Evolutionary conservation across 2,797 vertebrate species (phyloP).

Genomic region (Heliangelus exortis): DNA sequence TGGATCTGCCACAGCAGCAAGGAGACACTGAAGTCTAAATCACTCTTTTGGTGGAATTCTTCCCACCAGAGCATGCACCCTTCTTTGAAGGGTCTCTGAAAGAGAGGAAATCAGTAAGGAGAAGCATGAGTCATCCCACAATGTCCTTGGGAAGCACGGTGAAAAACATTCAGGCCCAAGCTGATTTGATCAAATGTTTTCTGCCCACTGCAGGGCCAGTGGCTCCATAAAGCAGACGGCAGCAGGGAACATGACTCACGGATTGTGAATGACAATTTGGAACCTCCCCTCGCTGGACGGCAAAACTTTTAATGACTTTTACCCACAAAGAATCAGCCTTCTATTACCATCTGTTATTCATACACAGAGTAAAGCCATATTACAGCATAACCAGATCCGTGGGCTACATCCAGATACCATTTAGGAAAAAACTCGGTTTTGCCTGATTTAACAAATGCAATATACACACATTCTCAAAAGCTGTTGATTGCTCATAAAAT

Average conservation of each 20-base stretch:
- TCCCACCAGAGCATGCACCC: not conserved
- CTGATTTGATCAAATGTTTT: conserved; percentile 13
- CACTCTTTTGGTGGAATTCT: not conserved
- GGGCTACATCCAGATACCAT: not conserved
- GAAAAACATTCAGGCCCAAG: not conserved
- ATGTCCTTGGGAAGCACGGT: not conserved
- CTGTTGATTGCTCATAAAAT: not conserved
- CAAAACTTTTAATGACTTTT: conserved; percentile 20
- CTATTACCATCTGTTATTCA: conserved; percentile 35
- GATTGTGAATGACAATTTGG: conserved; percentile 5
- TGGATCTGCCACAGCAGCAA: not conserved
- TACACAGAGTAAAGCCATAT: not conserved
- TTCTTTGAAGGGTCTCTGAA: not conserved
- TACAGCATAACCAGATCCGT: conserved; percentile 10
- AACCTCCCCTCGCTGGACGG: not conserved
- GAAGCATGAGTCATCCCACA: not conserved
- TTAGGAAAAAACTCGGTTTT: conserved; percentile 30
- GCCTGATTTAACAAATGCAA: conserved; percentile 47
- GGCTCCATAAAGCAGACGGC: conserved; percentile 51
- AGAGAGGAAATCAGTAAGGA: not conserved
- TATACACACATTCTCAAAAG: not conserved
- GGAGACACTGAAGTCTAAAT: not conserved
- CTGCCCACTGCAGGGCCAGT: conserved; percentile 4
- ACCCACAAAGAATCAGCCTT: not conserved
- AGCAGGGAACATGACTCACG: conserved; percentile 21